Conservation (phyloP, 2,888 invertebrate genomes). For the Hypercompe scribonia region DNA sequence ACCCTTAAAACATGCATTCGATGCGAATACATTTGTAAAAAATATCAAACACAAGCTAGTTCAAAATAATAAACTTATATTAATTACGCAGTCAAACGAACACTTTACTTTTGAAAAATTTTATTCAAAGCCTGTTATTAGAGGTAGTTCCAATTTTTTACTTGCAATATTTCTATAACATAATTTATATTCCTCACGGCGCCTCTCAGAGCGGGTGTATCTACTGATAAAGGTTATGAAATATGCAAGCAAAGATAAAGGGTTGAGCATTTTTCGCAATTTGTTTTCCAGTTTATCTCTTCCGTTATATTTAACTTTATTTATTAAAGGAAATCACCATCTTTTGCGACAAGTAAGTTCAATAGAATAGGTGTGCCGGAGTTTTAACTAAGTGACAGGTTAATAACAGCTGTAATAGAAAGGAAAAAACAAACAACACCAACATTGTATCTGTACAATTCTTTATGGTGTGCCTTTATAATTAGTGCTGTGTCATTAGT, state of each 20-base stretch:
- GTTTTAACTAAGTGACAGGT: neutral
- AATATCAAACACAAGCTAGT: neutral
- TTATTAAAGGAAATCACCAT: constrained; percentile 6
- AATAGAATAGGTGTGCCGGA: too few species aligned
- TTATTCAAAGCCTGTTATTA: constrained; percentile 3
- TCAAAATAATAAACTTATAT: neutral
- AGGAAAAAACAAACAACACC: neutral
- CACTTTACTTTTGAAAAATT: neutral
- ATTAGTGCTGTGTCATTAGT: neutral
- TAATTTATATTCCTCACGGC: constrained; percentile 43
- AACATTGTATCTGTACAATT: neutral
- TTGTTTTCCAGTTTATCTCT: constrained; percentile 40
- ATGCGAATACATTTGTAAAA: too few species aligned
- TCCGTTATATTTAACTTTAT: constrained; percentile 24
- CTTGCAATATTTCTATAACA: constrained; percentile 25
- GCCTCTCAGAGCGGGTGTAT: constrained; percentile 30
- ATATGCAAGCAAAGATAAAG: constrained; percentile 47
- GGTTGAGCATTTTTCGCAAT: constrained; percentile 47
- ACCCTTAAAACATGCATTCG: too few species aligned
- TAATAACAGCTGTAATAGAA: neutral
- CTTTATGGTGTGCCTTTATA: neutral
- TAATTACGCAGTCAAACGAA: neutral
- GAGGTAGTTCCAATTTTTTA: neutral
- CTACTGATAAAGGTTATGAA: constrained; percentile 47
- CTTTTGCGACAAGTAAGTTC: neutral